phyloP scores from a whole-genome alignment of 37 sponge, comb jelly and placozoan genomes.

The Spongilla lacustris region DNA sequence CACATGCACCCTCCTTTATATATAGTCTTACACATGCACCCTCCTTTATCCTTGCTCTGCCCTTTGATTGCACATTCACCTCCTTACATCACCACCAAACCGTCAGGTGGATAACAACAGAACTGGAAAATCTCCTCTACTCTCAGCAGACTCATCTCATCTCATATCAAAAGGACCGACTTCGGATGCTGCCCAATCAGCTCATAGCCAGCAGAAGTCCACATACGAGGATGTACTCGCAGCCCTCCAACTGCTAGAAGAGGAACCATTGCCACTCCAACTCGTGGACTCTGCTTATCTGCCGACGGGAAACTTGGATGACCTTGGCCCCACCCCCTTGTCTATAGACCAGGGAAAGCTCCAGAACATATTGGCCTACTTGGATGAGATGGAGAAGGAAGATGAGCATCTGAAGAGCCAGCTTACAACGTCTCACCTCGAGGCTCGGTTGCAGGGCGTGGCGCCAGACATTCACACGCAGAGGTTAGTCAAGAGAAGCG shows the following conservation, averaged over 20 bases:
- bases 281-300: not conserved
- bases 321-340: not conserved
- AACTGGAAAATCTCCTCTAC: no score
- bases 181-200: not conserved
- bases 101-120: no score
- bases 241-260: constrained; percentile 80
- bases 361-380: constrained; percentile 58
- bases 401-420: constrained; percentile 7
- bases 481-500: no score
- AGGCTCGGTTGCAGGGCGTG: not conserved
- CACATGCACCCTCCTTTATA: no score
- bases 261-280: constrained; percentile 61
- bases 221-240: constrained; percentile 65
- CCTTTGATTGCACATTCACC: no score
- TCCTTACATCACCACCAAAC: no score
- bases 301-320: no score
- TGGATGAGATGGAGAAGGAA: constrained; percentile 74
- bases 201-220: constrained; percentile 14
- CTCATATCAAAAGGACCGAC: no score
- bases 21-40: no score
- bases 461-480: not conserved
- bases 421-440: not conserved
- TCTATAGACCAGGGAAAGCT: constrained; percentile 11
- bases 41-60: no score
- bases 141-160: no score